A percentile compares a stretch with the other conserved stretches of the same genome.
Conservation (phyloP, 37 sponge, comb jelly and placozoan genomes). For the Amphimedon queenslandica region DNA sequence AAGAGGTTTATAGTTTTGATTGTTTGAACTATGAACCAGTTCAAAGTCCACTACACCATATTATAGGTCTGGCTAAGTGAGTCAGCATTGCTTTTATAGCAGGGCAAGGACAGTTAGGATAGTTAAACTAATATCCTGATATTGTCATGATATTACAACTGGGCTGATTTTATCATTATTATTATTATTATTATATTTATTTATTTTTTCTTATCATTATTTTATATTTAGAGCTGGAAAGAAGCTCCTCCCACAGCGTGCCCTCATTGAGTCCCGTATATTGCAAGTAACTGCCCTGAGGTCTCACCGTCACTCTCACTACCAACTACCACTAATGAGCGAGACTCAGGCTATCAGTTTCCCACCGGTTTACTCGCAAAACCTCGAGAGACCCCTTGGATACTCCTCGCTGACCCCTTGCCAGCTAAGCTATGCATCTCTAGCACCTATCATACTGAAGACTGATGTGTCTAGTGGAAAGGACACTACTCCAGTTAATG, state of each 20-base stretch:
- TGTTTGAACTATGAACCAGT: no score
- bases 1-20: no score
- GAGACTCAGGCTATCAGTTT: slow-evolving; percentile 13
- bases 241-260: slow-evolving; percentile 12
- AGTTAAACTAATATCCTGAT: no score
- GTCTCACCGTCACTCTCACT: slow-evolving; percentile 16
- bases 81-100: no score
- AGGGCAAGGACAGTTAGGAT: no score
- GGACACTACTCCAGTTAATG: background rate
- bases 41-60: no score
- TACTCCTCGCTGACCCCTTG: slow-evolving; percentile 15
- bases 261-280: slow-evolving; percentile 23
- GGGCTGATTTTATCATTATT: no score
- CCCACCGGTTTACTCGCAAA: slow-evolving; percentile 39
- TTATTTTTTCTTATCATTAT: no score
- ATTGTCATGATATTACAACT: no score
- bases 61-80: no score
- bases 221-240: slow-evolving; percentile 33
- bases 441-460: slow-evolving; percentile 50
- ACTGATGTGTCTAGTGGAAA: background rate
- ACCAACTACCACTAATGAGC: slow-evolving; percentile 35
- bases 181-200: no score
- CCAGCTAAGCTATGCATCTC: slow-evolving; percentile 51
- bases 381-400: slow-evolving; percentile 37
- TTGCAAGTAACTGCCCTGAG: slow-evolving; percentile 26